Conservation (phyloP, 1,140 invertebrate species). For the Drosophila simulans region DNA sequence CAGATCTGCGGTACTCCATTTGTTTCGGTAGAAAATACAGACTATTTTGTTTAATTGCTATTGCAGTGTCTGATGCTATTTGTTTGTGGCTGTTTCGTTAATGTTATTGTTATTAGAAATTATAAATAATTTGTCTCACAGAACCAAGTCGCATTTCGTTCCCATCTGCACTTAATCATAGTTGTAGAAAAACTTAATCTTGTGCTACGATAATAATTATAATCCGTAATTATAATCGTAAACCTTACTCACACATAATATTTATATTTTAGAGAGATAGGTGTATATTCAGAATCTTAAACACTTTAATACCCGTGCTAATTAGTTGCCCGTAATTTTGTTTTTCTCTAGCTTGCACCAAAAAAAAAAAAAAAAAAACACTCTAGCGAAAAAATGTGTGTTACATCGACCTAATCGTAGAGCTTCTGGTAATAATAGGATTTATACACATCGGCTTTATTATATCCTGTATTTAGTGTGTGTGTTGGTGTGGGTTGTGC, state of each 20-base stretch:
- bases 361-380: conserved; percentile 38
- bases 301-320: conserved; percentile 76
- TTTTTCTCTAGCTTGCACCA: conserved; percentile 34
- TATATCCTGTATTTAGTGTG: conserved; percentile 61
- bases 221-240: conserved; percentile 17
- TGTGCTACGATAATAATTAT: conserved; percentile 35
- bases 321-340: conserved; percentile 53
- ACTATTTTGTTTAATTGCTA: conserved; percentile 54
- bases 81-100: conserved; percentile 36
- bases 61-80: conserved; percentile 43
- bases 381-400: conserved; percentile 7
- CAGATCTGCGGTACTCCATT: conserved; percentile 41
- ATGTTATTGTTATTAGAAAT: conserved; percentile 11
- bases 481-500: conserved; percentile 8
- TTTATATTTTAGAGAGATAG: conserved; percentile 35
- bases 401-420: conserved; percentile 41
- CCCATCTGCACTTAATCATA: conserved; percentile 18
- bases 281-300: conserved; percentile 60
- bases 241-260: conserved; percentile 36
- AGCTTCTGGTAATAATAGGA: conserved; percentile 44
- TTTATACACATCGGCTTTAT: conserved; percentile 54
- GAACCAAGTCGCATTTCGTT: conserved; percentile 33
- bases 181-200: conserved; percentile 42
- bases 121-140: conserved; percentile 11
- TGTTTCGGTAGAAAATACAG: conserved; percentile 58